phyloP scores from a whole-genome alignment of 2,113 vertebrate species.

The Fregata magnificens region DNA sequence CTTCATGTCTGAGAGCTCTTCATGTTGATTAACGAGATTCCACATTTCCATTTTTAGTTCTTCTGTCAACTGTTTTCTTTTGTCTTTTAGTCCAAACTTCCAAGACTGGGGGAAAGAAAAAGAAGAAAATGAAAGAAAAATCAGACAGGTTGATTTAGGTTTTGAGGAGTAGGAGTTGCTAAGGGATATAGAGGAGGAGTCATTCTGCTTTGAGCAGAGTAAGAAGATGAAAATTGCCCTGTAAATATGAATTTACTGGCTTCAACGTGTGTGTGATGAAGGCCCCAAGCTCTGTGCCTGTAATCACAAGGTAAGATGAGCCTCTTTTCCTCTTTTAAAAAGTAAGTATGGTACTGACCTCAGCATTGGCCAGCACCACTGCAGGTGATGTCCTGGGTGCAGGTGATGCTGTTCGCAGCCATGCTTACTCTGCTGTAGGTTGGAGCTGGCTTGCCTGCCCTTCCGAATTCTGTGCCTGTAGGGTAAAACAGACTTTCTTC shows the following conservation, averaged over 20 bases:
- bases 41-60: background rate
- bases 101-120: background rate
- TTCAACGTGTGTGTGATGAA: background rate
- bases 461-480: background rate
- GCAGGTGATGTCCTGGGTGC: background rate
- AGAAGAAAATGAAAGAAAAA: background rate
- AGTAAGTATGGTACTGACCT: background rate
- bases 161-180: conserved; percentile 1
- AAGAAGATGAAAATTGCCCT: background rate
- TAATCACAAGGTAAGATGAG: conserved; percentile 2
- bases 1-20: background rate
- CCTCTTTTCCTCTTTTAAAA: background rate
- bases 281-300: background rate
- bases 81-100: background rate
- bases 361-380: background rate
- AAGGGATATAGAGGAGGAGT: background rate
- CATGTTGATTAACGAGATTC: background rate
- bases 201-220: background rate
- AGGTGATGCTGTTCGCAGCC: background rate
- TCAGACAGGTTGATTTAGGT: background rate
- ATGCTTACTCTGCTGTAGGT: background rate
- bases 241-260: background rate
- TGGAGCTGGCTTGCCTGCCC: background rate
- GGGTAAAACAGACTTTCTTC: background rate
- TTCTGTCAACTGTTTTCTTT: conserved; percentile 9